phyloP scores from a whole-genome alignment of 2,113 vertebrate species.

The Ageneiosus marmoratus region DNA sequence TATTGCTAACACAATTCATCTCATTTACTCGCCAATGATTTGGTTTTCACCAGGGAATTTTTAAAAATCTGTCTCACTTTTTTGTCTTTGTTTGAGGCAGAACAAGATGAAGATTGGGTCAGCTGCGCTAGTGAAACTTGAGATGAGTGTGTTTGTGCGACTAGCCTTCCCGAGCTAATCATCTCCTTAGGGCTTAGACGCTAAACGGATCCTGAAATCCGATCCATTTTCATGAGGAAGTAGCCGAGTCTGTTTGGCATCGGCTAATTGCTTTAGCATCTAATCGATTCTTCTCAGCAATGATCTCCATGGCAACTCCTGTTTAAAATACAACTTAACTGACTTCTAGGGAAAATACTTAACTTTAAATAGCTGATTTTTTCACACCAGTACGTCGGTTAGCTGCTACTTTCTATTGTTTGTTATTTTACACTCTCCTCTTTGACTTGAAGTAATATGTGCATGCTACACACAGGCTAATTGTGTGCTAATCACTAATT shows the following conservation, averaged over 20 bases:
- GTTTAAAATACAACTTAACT: not conserved
- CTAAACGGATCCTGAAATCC: slow-evolving; percentile 16
- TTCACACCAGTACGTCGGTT: not conserved
- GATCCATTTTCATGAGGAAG: not conserved
- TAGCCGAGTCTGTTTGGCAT: not conserved
- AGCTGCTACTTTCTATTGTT: not conserved
- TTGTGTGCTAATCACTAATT: not conserved
- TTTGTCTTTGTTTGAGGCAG: slow-evolving; percentile 47
- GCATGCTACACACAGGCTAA: not conserved
- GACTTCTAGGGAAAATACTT: not conserved
- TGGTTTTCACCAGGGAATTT: slow-evolving; percentile 57
- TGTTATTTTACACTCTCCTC: not conserved
- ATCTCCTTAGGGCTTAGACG: slow-evolving; percentile 4
- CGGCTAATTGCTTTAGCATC: not conserved
- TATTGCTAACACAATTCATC: slow-evolving; percentile 71
- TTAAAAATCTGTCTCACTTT: not conserved
- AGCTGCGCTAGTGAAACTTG: slow-evolving; percentile 61
- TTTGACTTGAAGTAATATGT: not conserved
- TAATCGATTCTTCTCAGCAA: slow-evolving; percentile 13
- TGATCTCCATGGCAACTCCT: not conserved
- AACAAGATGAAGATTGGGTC: slow-evolving; percentile 45
- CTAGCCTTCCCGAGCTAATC: slow-evolving; percentile 16
- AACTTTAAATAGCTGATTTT: not conserved
- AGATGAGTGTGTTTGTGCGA: slow-evolving; percentile 66
- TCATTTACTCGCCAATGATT: slow-evolving; percentile 69